Conservation (phyloP, 1,140 invertebrate genomes). For the Tetramorium simillimum region DNA sequence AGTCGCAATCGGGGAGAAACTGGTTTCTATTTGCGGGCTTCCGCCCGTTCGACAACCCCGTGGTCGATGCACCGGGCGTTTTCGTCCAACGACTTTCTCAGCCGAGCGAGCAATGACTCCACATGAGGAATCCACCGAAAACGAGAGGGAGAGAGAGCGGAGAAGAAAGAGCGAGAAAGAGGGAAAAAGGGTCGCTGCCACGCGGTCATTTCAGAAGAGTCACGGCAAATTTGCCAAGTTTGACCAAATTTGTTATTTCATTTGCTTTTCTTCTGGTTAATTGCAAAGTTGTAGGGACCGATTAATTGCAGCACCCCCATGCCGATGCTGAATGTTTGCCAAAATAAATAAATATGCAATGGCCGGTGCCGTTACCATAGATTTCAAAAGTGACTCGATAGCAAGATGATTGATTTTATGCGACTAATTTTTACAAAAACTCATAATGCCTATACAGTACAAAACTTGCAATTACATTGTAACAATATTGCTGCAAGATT, state of each 20-base stretch:
- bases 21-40: conserved; percentile 56
- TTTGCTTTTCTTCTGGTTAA: neutral
- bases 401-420: neutral
- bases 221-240: neutral
- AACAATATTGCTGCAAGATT: too few species aligned
- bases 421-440: neutral
- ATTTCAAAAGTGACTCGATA: neutral
- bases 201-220: neutral
- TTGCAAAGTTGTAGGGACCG: neutral
- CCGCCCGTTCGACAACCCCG: conserved; percentile 44
- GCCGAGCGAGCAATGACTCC: conserved; percentile 23
- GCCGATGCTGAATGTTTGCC: neutral
- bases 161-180: neutral
- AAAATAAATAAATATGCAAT: neutral
- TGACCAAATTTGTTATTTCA: neutral
- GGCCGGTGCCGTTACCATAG: neutral
- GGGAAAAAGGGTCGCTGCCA: neutral
- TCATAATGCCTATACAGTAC: too few species aligned
- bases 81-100: conserved; percentile 55
- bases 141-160: neutral
- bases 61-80: conserved; percentile 48
- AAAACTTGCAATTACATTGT: too few species aligned
- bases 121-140: neutral
- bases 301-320: neutral
- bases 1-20: conserved; percentile 28